A percentile compares a stretch with the other conserved stretches of the same genome.
Evolutionary conservation across 1,140 invertebrate species (phyloP).

Genomic region (Stenopsyche tienmushanensis): DNA sequence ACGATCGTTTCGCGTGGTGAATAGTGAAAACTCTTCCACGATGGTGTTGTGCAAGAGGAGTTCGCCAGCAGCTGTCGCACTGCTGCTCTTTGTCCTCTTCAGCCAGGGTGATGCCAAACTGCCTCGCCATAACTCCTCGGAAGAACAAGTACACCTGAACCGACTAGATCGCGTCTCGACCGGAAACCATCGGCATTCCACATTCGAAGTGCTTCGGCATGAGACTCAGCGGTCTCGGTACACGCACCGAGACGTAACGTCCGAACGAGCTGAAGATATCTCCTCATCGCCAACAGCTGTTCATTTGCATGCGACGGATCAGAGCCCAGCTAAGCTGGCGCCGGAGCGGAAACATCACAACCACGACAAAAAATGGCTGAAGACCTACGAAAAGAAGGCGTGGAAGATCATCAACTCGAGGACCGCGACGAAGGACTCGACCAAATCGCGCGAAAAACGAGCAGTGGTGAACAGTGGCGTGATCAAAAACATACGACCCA

Average conservation of each 20-base stretch:
- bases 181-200: slow-evolving; percentile 14
- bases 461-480: slow-evolving; percentile 13
- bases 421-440: neutral
- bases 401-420: slow-evolving; percentile 10
- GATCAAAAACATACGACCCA: neutral
- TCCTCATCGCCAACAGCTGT: neutral
- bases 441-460: neutral
- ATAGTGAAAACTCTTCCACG: neutral
- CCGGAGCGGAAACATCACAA: neutral
- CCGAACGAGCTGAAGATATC: neutral
- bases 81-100: neutral
- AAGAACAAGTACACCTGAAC: neutral
- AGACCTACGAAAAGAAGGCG: neutral
- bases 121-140: neutral
- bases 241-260: neutral
- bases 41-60: neutral
- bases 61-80: neutral
- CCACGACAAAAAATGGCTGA: neutral
- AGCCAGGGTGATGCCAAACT: neutral
- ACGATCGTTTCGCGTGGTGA: neutral
- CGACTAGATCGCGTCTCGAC: slow-evolving; percentile 1
- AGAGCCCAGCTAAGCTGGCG: too few relatives aligned
- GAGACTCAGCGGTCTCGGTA: neutral
- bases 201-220: neutral
- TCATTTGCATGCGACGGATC: neutral